Evolutionary conservation across 2,113 vertebrate genomes (phyloP), one percentile per base, ranked within the genome.

Genomic region (Romanogobio albipinnatus): DNA sequence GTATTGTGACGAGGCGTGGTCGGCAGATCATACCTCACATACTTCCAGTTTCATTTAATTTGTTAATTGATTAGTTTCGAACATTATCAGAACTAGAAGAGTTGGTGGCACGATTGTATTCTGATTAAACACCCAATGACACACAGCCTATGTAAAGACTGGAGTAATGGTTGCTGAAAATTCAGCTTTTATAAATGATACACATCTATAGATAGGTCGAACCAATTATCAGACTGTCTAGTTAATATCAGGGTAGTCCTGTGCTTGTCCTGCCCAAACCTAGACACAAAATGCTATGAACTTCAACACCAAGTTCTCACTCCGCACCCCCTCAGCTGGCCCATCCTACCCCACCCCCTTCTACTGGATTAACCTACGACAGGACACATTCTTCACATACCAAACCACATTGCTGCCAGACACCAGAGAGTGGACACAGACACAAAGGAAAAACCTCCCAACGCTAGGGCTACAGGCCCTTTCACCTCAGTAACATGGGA

Each of bases 371-470:
- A 87, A 75, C 76, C 81, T 84, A 85, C 39, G 62, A 75, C 77
- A 83, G 58, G 7, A 26, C 80, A 84, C 86, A 87, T 90, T 90
- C 87, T 86, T 75, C 33, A 81, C 81, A 90, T 89, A 88, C 86
- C 91, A 89, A 61, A 82, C 87, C 68, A 84, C 75, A 82, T 74
- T 53, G 59, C 79, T 79, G 84, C 84, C 84, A 86, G 76, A 76
- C 59, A 26, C 79, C 8, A 62, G 64, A 61, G 33, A 59, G 47
- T 87, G 36, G 39, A 76, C 47, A 49, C 26, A 61, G 81, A 66
- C 68, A 84, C 75, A 87, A 75, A 80, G n/a, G 24, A 1, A 47
- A 47, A 85, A 17, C 9, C 9, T 33, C 13, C 2, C 24, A 61
- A 4, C 1, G 19, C 33, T 43, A 15, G 19, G 13, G 51, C 51